Evolutionary conservation across 2,888 invertebrate genomes (phyloP), one percentile per base, ranked within the genome.

Genomic region (Capitulum mitella): DNA sequence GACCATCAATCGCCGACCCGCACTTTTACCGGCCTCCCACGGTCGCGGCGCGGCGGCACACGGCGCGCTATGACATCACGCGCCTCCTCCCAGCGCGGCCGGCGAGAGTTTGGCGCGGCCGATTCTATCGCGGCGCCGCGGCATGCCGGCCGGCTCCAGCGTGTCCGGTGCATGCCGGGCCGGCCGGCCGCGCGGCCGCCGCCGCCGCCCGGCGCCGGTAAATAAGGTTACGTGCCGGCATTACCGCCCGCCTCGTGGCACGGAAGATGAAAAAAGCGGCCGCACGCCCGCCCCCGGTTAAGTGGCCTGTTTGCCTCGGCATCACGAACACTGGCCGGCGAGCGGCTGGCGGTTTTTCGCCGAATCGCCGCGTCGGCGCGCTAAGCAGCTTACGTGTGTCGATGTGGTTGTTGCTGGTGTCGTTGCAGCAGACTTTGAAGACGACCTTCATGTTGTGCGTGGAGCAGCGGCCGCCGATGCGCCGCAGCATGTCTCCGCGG

Each of bases 381-480:
- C 22, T 29, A 29, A 70, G 43, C 43, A 8, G 43, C 70, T 70
- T 19, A 70, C 70, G 70, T 26, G 70, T 26, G 40, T 70, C 70
- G 34, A 46, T 46, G 76, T 29, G 48, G 76, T 46, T 76, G 29
- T 3, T 76, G 16, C 34, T 29, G 29, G 76, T 76, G 43, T 46
- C 76, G 84, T 91, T 91, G 87, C 95, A 95, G 88, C 95, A 95
- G 79, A 95, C 95, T 87, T 95, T 94, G 88, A 96, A 96, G 81
- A 96, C 94, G 84, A 97, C 92, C 89, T 95, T 95, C 96, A 97
- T 97, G 87, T 96, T 95, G 86, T 96, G 92, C 83, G 92, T 92
- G 82, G 92, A 90, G 88, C 97, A 97, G 82, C 95, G 91, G 81
- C 96, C 95, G 78, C 96, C 96, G 86, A 95, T 94, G 85, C 95